Evolutionary conservation across 1,140 invertebrate species (phyloP), one percentile per base, ranked within the genome.

Genomic region (Trypoxylus dichotomus): DNA sequence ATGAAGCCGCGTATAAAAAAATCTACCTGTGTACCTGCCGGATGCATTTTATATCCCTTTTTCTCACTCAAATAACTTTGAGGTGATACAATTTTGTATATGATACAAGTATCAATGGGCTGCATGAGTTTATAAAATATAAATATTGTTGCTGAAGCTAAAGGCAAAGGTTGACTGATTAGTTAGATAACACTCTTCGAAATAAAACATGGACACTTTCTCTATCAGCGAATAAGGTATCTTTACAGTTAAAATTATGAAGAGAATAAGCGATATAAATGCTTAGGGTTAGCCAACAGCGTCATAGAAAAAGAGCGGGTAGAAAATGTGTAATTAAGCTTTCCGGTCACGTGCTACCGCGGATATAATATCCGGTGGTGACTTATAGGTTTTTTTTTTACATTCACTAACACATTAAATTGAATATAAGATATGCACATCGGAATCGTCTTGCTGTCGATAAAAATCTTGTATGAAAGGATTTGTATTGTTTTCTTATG

Each of bases 351-450:
- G 60, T 68, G 27, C 13, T 24, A 68, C 19, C 60, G 60, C 60
- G 60, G 60, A 68, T 68, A 68, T 68, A 68, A 68, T 68, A 68
- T 68, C 60, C 60, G 60, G 60, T 68, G 21, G 60, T 68, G 60
- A 29, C 60, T 68, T 68, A 68, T 68, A 68, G 60, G 60, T 68
- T 58, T 58, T 58, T 58, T 68, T 68, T 68, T 68, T 68, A 68
- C 60, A 68, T 29, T 68, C 60, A 68, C 60, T 27, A 29, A 24
- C 27, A 68, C 21, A 68, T 68, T 68, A 68, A 68, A 68, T 68
- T 29, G 24, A 68, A 29, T 29, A 68, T 68, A 68, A 37, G 60
- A 68, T 68, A 68, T 68, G 60, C 60, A 29, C 15, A 68, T 68
- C 24, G 60, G 21, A n/a, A 68, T 68, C 21, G 60, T 68, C 19